Conservation (phyloP, 2,888 invertebrate species). For the Mechanitis messenoides region DNA sequence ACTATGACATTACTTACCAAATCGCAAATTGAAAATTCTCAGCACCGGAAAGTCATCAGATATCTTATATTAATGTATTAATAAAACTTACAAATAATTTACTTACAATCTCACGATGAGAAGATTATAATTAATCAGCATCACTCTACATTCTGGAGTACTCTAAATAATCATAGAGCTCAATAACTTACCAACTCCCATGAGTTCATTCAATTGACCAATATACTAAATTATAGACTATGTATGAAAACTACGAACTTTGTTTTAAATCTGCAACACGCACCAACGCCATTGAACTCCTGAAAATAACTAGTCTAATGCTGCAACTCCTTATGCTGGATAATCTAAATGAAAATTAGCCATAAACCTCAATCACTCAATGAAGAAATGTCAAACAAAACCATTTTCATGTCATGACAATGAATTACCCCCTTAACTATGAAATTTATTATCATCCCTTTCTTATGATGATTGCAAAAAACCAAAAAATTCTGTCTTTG, state of each 20-base stretch:
- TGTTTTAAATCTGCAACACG: background rate
- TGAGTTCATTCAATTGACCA: background rate
- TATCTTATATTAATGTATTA: background rate
- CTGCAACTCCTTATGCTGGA: too few species aligned
- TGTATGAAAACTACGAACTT: background rate
- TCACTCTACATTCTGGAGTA: background rate
- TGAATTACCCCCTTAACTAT: too few species aligned
- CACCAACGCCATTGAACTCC: background rate
- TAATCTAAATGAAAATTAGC: background rate
- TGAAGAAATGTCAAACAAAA: background rate
- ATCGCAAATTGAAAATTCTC: background rate
- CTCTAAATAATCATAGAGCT: background rate
- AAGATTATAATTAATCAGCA: slow-evolving; percentile 1
- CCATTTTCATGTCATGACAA: too few species aligned
- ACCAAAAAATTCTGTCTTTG: too few species aligned
- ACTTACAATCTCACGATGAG: slow-evolving; percentile 5
- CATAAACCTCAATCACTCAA: background rate
- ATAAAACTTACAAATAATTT: background rate
- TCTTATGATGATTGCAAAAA: too few species aligned
- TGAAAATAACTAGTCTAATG: background rate
- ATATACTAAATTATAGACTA: background rate
- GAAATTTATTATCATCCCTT: too few species aligned
- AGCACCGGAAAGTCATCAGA: background rate
- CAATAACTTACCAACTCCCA: background rate
- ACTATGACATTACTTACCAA: background rate